phyloP scores from a whole-genome alignment of 2,113 vertebrate species.

The Microcebus griseorufus region DNA sequence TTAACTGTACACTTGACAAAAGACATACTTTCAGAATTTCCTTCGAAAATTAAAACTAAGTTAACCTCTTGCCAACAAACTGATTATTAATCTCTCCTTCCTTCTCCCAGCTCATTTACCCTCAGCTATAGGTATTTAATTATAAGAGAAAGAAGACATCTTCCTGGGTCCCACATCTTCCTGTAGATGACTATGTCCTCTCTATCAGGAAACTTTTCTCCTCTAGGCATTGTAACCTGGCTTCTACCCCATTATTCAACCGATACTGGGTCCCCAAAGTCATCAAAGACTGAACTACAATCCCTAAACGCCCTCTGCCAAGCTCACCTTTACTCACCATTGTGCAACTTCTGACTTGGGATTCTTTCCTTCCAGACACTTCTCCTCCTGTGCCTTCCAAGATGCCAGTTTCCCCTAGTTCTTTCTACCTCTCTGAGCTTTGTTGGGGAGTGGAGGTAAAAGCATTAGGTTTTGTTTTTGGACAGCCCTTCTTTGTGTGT shows the following conservation, averaged over 20 bases:
- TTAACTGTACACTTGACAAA: background rate
- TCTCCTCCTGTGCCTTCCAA: background rate
- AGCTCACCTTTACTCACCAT: background rate
- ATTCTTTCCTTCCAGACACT: background rate
- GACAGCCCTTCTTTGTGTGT: background rate
- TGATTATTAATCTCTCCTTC: background rate
- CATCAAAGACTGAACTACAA: background rate
- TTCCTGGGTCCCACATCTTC: background rate
- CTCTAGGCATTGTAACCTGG: background rate
- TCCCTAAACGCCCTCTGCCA: background rate
- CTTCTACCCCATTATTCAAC: background rate
- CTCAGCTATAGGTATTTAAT: background rate
- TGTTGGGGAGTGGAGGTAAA: background rate
- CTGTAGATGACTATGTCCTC: background rate
- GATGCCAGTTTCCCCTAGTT: background rate
- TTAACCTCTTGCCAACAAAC: background rate
- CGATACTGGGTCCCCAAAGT: no score
- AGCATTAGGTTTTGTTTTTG: background rate
- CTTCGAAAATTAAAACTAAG: constrained; percentile 41
- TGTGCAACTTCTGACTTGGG: background rate
- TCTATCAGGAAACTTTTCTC: background rate
- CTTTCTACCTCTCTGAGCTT: background rate
- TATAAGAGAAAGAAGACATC: background rate
- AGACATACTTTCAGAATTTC: background rate
- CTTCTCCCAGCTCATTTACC: background rate